Percentiles rank a stretch among this genome's conserved stretches.
phyloP scores from a whole-genome alignment of 2,888 invertebrate species.

The Nematopogon swammerdamellus region DNA sequence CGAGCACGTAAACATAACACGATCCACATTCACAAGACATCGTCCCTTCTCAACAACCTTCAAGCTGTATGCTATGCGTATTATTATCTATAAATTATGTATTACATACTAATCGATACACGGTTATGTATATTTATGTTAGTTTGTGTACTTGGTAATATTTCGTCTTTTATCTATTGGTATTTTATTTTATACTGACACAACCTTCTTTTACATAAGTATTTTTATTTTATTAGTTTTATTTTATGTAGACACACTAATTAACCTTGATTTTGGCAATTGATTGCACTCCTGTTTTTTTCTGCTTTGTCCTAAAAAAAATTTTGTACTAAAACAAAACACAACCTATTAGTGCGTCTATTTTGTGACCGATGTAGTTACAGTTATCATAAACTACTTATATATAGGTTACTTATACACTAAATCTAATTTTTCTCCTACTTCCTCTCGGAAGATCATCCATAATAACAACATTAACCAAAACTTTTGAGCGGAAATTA shows the following conservation, averaged over 20 bases:
- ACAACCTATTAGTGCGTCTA: neutral
- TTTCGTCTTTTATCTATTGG: constrained; percentile 3
- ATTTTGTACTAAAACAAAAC: neutral
- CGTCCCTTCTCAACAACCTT: no score
- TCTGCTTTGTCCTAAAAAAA: neutral
- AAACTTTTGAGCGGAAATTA: neutral
- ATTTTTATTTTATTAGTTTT: neutral
- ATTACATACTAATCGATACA: neutral
- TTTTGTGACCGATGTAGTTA: neutral
- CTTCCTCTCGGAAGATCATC: neutral
- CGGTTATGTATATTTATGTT: neutral
- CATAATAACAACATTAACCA: neutral
- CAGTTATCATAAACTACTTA: neutral
- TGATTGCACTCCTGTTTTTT: neutral
- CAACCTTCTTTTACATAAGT: constrained; percentile 7
- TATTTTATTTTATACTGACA: constrained; percentile 4
- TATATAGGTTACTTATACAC: neutral
- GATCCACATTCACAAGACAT: no score
- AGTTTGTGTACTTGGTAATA: constrained; percentile 1
- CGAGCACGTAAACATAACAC: no score
- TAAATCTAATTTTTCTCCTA: neutral
- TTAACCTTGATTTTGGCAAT: neutral
- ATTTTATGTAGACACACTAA: neutral
- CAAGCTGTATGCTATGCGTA: neutral
- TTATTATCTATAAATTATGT: constrained; percentile 1